Evolutionary conservation across 2,113 vertebrate genomes (phyloP), one percentile per base, ranked within the genome.

Genomic region (Xenopus laevis): DNA sequence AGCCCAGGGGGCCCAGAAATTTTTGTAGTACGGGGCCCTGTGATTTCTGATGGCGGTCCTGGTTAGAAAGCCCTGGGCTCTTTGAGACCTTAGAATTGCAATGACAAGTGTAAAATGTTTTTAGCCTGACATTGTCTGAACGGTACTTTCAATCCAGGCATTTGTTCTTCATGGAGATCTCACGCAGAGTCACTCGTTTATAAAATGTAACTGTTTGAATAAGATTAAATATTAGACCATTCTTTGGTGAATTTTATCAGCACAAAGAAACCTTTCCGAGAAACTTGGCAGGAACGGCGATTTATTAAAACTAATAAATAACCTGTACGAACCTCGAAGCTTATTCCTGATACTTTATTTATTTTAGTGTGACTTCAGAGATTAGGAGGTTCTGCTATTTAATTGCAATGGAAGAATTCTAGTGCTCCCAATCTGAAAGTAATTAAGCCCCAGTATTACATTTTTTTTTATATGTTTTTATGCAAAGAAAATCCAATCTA

Each of bases 241-340:
- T 40, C 33, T 40, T 40, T 40, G 6, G 33, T 40, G 33, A 40
- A 40, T 40, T 40, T 40, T 9, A 6, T 9, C 33, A 9, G 33
- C n/a, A 52, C 59, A 55, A 40, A 40, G 33, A 52, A 65, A 84
- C 78, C 76, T 80, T 64, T 81, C 20, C 60, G 61, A 80, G 71
- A 77, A 62, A 75, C 79, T 81, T 21, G 78, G 79, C 86, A 81
- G 71, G 84, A 89, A 71, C 60, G 72, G 60, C 21, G 68, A 79
- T 81, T 89, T 91, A 92, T 92, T 91, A 91, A 92, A 87, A 89
- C 82, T 84, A 84, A 89, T 92, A 92, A 92, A 92, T 91, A 91
- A 84, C 78, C 78, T 57, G 77, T 83, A 84, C 72, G 77, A 79
- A 81, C 83, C 72, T 67, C 85, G 82, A 79, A 16, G 68, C 47